Base-by-base conservation (phyloP, 2,113 vertebrate genomes). In the Hippopotamus amphibius region DNA sequence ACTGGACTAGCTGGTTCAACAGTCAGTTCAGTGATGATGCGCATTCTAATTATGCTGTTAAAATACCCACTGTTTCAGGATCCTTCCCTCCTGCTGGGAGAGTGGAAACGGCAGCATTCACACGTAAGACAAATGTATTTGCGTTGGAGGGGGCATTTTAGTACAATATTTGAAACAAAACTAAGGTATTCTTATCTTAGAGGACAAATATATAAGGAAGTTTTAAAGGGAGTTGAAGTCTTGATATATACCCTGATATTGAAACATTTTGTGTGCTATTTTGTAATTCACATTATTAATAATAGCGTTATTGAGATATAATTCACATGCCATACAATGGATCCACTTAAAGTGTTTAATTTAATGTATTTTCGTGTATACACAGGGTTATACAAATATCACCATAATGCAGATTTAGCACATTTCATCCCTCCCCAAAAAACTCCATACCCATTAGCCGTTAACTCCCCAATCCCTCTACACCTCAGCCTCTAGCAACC, bases 91-190 rank as follows among this genome's bases (percentile, higher is more conserved):
- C 13, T 33, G 74, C 26, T 74, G 33, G 30, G 6, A 93, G 30
- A 92, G 14, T 90, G 7, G 28, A 95, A 65, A 90, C 96, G 50
- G 17, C 30, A 92, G 30, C 13, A 79, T 90, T 96, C 57, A 82
- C 92, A 94, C 26, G 66, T 26, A 69, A 77, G 24, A 85, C 14
- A 92, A 72, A 41, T 72, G 69, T 66, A 61, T 6, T 53, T 91
- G 11, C 24, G 2, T 28, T 57, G 33, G 5, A 65, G 37, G 81
- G 30, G 43, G 13, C 12, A 79, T 41, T 92, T 96, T 79, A 95
- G 30, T 71, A 79, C n/a, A 86, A 71, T 61, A 76, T 83, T 88
- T 95, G 24, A 66, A 41, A 77, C 69, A 69, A 93, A 88, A 48
- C 46, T 77, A 57, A 80, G 43, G 7, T 68, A 69, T 80, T 91